Evolutionary conservation across 2,797 vertebrate genomes (phyloP).

Genomic region (Ctenochaetus hawaiiensis): DNA sequence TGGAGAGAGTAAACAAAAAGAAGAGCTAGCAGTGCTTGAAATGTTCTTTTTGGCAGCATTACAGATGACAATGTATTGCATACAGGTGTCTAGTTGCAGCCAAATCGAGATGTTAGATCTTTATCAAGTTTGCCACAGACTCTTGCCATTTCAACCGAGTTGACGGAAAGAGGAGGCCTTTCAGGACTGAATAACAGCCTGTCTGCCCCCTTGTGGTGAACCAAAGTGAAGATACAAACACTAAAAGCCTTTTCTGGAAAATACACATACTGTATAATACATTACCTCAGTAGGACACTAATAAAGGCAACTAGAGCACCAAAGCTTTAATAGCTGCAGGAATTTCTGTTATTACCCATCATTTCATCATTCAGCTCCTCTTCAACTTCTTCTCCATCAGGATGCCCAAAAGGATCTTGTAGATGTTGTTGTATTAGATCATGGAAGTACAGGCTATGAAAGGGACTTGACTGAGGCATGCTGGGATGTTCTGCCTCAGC

Average conservation of each 20-base stretch:
- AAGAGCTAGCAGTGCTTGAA: neutral
- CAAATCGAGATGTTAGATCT: neutral
- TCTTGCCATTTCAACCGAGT: too few species aligned
- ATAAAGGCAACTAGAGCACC: neutral
- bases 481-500: conserved; percentile 19
- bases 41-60: neutral
- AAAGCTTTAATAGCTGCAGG: neutral
- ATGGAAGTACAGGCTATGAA: neutral
- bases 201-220: conserved; percentile 52
- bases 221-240: neutral
- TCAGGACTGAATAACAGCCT: neutral
- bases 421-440: conserved; percentile 11
- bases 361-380: conserved; percentile 15
- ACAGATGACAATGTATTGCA: neutral
- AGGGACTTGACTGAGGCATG: neutral
- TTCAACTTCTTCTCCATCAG: neutral
- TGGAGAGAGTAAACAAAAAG: conserved; percentile 1
- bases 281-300: neutral
- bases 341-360: conserved; percentile 42
- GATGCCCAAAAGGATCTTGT: neutral
- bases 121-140: neutral
- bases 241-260: neutral
- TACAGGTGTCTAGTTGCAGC: conserved; percentile 23
- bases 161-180: too few species aligned
- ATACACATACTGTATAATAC: too few species aligned